Conservation (phyloP, 1,140 invertebrate genomes). For the Chironomus striatipennis region DNA sequence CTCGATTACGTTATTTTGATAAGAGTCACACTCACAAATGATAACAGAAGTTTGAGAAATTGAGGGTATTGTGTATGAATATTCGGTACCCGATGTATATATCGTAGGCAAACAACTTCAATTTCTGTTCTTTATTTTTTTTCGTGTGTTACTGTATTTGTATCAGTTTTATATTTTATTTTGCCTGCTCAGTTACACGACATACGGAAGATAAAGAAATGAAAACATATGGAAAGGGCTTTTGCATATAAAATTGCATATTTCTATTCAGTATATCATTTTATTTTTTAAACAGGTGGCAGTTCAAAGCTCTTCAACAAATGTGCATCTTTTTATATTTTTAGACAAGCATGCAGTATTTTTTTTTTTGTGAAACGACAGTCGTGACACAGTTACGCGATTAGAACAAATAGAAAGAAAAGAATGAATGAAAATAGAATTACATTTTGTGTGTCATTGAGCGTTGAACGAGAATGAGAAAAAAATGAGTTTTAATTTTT, state of each 20-base stretch:
- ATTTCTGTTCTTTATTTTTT: too few species aligned
- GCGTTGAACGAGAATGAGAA: neutral
- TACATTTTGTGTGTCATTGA: neutral
- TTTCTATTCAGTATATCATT: neutral
- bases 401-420: constrained; percentile 3
- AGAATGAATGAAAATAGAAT: neutral
- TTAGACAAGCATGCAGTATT: neutral
- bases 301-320: neutral
- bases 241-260: neutral
- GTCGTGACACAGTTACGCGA: neutral
- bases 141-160: too few species aligned
- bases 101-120: too few species aligned
- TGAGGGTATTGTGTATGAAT: too few species aligned
- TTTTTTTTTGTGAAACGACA: too few species aligned
- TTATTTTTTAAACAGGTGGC: neutral
- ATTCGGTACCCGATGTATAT: too few species aligned
- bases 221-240: neutral
- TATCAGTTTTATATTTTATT: too few species aligned
- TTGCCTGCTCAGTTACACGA: too few species aligned
- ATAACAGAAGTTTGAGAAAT: neutral
- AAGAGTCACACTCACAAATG: neutral
- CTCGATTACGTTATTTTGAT: neutral
- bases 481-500: too few species aligned
- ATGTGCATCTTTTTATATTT: neutral
- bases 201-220: too few species aligned